Base-by-base conservation (phyloP, 2,888 invertebrate species). In the Macropis europaea region DNA sequence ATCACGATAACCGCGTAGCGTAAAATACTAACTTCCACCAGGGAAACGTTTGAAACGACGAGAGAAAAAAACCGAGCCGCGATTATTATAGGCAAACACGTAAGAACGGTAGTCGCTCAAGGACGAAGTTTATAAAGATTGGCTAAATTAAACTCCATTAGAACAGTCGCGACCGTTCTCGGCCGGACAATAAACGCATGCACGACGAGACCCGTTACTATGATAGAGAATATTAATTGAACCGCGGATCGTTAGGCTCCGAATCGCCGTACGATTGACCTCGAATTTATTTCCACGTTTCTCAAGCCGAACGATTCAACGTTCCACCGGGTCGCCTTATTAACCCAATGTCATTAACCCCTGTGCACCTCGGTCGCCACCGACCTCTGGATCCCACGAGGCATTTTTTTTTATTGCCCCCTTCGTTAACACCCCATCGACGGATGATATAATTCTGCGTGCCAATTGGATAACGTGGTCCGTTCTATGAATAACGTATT, bases 101-200 rank as follows among this genome's bases (percentile, higher is more conserved):
- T 67, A 67, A 71, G 71, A 66, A 62, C 22, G 62, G 60, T 61
- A 30, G 40, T 45, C 54, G 57, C 36, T 52, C 76, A 76, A 76
- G 76, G 76, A 74, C 76, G 53, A 26, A 40, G 40, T 59, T 48
- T 56, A 59, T 19, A 70, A 74, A 61, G 74, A 76, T 76, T 74
- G 76, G 70, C 70, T 74, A 66, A 70, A 76, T 74, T 76, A 62
- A 76, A 76, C 59, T 70, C 62, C 74, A 74, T 74, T 74, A 60
- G 64, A 42, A 43, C 50, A 59, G 66, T 63, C 61, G 70, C 24
- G 59, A 48, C 43, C 54, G 54, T 45, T 24, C 38, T 42, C 19
- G 63, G 30, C 64, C 60, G 42, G 32, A 54, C 54, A 50, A 54
- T 28, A 56, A 43, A 71, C 50, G 40, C 43, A 54, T 26, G 57